phyloP scores from a whole-genome alignment of 2,888 invertebrate species.

The Smittia aterrima region DNA sequence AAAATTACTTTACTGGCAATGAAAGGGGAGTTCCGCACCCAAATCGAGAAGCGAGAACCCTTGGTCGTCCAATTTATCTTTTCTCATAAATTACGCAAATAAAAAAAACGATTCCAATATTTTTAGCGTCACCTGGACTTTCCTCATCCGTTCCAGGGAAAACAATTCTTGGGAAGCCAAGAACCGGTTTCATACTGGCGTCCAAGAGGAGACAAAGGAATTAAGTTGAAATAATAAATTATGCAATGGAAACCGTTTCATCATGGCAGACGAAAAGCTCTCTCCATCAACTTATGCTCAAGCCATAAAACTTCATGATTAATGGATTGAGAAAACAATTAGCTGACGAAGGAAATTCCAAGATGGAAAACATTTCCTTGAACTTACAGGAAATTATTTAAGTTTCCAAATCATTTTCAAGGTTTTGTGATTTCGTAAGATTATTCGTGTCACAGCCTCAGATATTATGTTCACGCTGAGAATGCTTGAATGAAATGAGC shows the following conservation, averaged over 20 bases:
- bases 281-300: background rate
- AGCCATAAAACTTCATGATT: background rate
- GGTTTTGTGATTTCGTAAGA: no score
- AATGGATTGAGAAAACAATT: background rate
- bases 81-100: background rate
- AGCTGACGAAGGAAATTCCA: background rate
- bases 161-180: background rate
- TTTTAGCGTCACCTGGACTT: background rate
- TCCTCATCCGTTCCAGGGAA: background rate
- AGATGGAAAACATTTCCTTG: no score
- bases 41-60: no score
- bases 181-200: background rate
- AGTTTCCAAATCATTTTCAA: no score
- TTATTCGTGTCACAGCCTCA: no score
- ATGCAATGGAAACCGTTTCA: background rate
- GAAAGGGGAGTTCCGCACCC: no score
- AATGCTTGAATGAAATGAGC: no score
- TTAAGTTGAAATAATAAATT: background rate
- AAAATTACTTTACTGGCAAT: no score
- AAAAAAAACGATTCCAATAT: no score
- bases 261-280: background rate
- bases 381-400: no score
- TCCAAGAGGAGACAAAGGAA: background rate
- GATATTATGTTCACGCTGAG: no score
- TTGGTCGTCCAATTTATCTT: background rate